Percentiles rank a stretch among this genome's conserved stretches.
Evolutionary conservation across 2,797 vertebrate genomes (phyloP).

Genomic region (Argya squamiceps): DNA sequence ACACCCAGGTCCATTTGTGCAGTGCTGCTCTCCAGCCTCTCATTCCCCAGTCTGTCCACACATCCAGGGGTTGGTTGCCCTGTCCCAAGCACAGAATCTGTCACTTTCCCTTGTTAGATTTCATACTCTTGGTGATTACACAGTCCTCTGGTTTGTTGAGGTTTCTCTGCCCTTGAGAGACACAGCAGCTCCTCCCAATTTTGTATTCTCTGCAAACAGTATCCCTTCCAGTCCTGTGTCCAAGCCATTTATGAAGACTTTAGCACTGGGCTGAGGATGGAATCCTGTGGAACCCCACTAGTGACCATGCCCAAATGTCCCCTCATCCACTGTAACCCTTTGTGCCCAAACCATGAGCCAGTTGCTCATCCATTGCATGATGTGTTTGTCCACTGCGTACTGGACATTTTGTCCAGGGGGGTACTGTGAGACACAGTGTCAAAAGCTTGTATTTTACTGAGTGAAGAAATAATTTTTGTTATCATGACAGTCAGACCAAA

Average conservation of each 20-base stretch:
- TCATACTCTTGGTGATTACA: neutral
- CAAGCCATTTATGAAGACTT: neutral
- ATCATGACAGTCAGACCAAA: neutral
- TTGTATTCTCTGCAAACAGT: neutral
- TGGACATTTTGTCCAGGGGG: neutral
- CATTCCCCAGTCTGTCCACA: rapidly evolving
- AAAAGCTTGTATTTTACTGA: neutral
- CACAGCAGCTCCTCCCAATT: neutral
- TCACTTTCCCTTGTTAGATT: neutral
- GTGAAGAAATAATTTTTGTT: neutral
- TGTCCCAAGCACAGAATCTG: neutral
- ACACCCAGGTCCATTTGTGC: neutral
- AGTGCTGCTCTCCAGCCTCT: rapidly evolving
- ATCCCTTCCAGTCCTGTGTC: neutral
- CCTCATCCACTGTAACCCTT: neutral
- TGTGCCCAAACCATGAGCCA: neutral
- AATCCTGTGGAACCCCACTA: neutral
- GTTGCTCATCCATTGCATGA: neutral
- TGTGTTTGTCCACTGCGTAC: neutral
- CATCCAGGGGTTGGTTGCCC: no score
- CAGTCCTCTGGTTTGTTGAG: neutral
- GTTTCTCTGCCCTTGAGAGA: neutral
- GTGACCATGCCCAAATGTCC: neutral
- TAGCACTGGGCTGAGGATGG: neutral
- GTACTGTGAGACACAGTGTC: neutral